Evolutionary conservation across 2,113 vertebrate species (phyloP), one percentile per base, ranked within the genome.

Genomic region (Mugil cephalus): DNA sequence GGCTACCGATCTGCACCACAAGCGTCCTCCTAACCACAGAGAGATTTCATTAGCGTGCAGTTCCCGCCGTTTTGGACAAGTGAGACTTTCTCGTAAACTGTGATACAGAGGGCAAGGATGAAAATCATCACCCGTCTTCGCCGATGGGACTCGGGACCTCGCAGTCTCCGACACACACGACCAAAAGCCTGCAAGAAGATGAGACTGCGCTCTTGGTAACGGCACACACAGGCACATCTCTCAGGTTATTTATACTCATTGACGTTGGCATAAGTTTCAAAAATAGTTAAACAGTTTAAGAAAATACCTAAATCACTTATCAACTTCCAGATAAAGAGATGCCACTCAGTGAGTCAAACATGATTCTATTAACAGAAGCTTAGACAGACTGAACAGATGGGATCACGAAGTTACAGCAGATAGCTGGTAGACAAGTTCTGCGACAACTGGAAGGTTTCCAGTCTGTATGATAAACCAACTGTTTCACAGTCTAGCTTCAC

Each of bases 141-240:
- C 54, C 59, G 18, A 87, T 11, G 24, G 85, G 74, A 0, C 76
- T 74, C 7, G 88, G 74, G 13, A 84, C 30, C 19, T 89, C 79
- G 36, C 80, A 81, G n/a, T 96, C 93, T 74, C 96, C 96, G 70
- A 97, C 67, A 70, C 92, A 93, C 76, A 99, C 65, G 39, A 95
- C 93, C 46, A 99, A 85, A 52, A 96, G 69, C 80, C 98, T 99
- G 84, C 94, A 84, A 10, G 81, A 54, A 35, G 45, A 77, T 30
- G 5, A 30, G 24, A 30, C 5, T 30, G 24, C 5, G 24, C 24
- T 4, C 10, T 24, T 59, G 1, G 13, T 4, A 56, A n/a, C 40
- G 11, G 55, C 19, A 52, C 24, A 17, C 9, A 39, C 1, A 39
- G 12, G 13, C 24, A 17, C 2, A 14, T 11, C 8, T 12, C 10